Percentiles rank a stretch among this genome's conserved stretches.
Conservation (phyloP, 2,888 invertebrate genomes). For the Helobdella robusta region DNA sequence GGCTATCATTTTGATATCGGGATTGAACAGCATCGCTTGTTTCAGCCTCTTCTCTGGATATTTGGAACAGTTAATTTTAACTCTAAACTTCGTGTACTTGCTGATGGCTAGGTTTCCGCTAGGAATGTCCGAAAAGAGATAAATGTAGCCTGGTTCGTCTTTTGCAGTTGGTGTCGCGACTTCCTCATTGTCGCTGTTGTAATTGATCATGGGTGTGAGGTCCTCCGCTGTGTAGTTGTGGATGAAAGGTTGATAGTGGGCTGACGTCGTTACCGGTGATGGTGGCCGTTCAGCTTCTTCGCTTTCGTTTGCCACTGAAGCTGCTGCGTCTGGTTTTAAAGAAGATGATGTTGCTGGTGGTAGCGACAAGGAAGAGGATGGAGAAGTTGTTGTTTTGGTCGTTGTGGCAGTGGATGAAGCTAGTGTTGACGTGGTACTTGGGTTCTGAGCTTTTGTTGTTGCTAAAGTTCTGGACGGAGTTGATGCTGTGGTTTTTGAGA, state of each 20-base stretch:
- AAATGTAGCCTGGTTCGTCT: conserved; percentile 21
- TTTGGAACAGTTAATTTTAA: conserved; percentile 18
- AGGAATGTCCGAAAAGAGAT: conserved; percentile 26
- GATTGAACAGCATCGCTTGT: conserved; percentile 26
- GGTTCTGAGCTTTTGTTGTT: background rate
- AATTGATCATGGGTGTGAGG: conserved; percentile 10
- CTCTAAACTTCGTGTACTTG: conserved; percentile 20
- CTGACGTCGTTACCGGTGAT: conserved; percentile 12
- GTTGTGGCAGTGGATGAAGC: background rate
- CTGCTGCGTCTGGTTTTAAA: background rate
- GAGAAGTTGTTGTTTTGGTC: background rate
- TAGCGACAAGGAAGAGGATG: background rate
- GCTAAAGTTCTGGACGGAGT: background rate
- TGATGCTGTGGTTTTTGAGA: background rate
- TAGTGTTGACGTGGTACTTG: background rate
- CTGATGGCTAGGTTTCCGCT: conserved; percentile 9
- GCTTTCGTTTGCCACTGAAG: background rate
- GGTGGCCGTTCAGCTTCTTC: background rate
- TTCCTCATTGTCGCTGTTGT: conserved; percentile 17
- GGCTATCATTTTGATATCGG: conserved; percentile 26
- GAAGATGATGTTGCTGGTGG: background rate
- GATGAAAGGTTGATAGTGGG: conserved; percentile 7
- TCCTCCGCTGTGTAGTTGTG: conserved; percentile 5
- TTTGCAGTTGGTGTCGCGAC: background rate
- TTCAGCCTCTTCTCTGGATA: conserved; percentile 24